Percentiles rank a stretch among this genome's conserved stretches.
These are phyloP conservation scores for Crioceris asparagi DNA, from an alignment of 2,888 invertebrate species.

Conservation along the genomic window DNA sequence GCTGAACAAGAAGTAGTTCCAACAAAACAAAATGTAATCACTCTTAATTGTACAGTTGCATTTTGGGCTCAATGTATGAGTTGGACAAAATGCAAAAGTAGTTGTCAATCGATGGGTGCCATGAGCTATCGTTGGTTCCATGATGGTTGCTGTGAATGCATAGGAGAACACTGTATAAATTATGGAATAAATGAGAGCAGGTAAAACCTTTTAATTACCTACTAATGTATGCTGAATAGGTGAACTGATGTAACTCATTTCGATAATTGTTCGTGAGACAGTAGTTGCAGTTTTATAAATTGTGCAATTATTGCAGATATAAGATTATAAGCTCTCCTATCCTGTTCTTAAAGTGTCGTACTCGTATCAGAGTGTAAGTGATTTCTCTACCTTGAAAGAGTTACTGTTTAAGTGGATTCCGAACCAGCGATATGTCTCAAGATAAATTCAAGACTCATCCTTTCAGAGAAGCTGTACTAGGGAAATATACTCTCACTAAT, in stretches of 20 bases:
- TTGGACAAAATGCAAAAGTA: constrained; percentile 73
- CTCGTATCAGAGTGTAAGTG: not conserved
- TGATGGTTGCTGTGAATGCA: constrained; percentile 89
- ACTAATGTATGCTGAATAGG: not conserved
- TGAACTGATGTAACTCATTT: not conserved
- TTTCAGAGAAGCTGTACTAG: too few relatives aligned
- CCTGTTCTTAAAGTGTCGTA: too few relatives aligned
- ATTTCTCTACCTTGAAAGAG: not conserved
- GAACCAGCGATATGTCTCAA: too few relatives aligned
- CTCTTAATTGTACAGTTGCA: constrained; percentile 84
- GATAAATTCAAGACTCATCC: too few relatives aligned
- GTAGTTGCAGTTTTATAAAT: too few relatives aligned
- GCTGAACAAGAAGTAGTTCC: constrained; percentile 53
- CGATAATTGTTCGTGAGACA: too few relatives aligned
- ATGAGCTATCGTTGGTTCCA: constrained; percentile 86
- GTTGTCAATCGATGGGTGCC: constrained; percentile 76
- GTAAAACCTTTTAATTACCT: constrained; percentile 31
- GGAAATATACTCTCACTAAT: too few relatives aligned
- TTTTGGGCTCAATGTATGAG: constrained; percentile 86
- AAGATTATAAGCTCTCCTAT: too few relatives aligned
- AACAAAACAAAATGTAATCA: constrained; percentile 38
- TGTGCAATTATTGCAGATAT: too few relatives aligned
- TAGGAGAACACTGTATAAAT: constrained; percentile 78
- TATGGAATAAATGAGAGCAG: constrained; percentile 84
- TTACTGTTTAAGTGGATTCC: too few relatives aligned